Evolutionary conservation across 37 sponge, comb jelly and placozoan species (phyloP).

Genomic region (Ianthella basta): DNA sequence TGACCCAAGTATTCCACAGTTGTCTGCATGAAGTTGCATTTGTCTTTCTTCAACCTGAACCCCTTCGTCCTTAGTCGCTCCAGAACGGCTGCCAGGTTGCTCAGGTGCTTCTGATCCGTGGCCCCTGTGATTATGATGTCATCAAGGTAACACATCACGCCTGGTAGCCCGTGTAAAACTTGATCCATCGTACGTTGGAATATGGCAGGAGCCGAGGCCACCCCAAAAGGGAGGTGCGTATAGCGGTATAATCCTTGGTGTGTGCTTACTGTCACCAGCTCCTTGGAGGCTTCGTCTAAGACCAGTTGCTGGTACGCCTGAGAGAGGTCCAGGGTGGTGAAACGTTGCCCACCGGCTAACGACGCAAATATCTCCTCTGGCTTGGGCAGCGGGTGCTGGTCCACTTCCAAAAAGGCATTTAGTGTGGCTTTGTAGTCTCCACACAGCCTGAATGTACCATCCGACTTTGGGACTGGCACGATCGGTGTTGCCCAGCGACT

Average conservation of each 20-base stretch:
- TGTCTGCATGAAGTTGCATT: conserved; percentile 7
- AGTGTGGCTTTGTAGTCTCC: conserved; percentile 55
- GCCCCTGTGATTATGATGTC: conserved; percentile 24
- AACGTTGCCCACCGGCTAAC: conserved; percentile 39
- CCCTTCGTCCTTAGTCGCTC: neutral
- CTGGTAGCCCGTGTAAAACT: too few species aligned
- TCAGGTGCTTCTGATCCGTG: conserved; percentile 20
- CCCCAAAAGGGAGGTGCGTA: conserved; percentile 3
- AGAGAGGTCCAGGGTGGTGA: conserved; percentile 30
- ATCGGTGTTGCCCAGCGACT: conserved; percentile 51
- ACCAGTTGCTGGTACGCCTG: conserved; percentile 31
- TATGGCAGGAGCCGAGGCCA: conserved; percentile 31
- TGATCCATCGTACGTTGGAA: conserved; percentile 38
- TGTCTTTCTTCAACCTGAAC: neutral
- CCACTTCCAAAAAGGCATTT: neutral
- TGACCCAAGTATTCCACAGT: conserved; percentile 37
- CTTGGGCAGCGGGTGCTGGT: conserved; percentile 39
- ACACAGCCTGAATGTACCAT: conserved; percentile 26
- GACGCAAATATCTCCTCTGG: conserved; percentile 37
- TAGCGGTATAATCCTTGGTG: conserved; percentile 33
- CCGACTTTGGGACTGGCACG: conserved; percentile 12
- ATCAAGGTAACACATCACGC: too few species aligned
- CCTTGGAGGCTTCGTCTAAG: conserved; percentile 34
- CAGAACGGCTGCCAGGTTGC: neutral
- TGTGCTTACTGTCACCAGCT: conserved; percentile 33